Conservation (phyloP, 2,797 vertebrate species). For the Bovichtus diacanthus region DNA sequence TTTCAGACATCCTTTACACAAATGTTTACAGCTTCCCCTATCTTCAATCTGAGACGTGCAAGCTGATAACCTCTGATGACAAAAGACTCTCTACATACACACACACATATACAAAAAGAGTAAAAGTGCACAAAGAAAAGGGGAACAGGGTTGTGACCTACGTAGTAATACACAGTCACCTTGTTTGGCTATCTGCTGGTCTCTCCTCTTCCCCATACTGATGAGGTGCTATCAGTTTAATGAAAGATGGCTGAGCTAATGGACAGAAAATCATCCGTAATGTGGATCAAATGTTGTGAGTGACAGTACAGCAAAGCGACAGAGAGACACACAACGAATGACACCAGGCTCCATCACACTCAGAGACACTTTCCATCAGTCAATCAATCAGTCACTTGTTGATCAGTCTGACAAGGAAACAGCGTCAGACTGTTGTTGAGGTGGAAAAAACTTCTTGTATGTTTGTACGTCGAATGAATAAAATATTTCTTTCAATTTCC, state of each 20-base stretch:
- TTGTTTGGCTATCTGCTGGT: constrained; percentile 29
- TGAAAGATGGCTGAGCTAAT: constrained; percentile 48
- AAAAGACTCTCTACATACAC: constrained; percentile 20
- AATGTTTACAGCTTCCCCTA: constrained; percentile 18
- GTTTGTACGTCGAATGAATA: neutral
- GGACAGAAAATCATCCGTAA: constrained; percentile 65
- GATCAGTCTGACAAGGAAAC: constrained; percentile 39
- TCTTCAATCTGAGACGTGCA: constrained; percentile 35
- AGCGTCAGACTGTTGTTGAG: constrained; percentile 2
- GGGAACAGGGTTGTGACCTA: constrained; percentile 6
- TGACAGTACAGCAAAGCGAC: constrained; percentile 42
- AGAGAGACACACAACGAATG: constrained; percentile 26
- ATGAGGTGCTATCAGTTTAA: constrained; percentile 59
- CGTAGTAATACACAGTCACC: constrained; percentile 21
- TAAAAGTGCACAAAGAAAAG: constrained; percentile 31
- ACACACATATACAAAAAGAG: constrained; percentile 14
- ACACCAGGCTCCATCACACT: constrained; percentile 41
- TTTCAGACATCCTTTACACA: constrained; percentile 65
- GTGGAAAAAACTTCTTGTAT: neutral
- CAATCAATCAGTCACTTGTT: constrained; percentile 39
- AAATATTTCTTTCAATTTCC: constrained; percentile 10
- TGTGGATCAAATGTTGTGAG: constrained; percentile 67
- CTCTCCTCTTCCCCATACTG: constrained; percentile 29
- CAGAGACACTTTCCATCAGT: constrained; percentile 44
- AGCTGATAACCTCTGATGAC: constrained; percentile 39